Evolutionary conservation across 2,888 invertebrate species (phyloP).

Genomic region (Coecobrya sp.): DNA sequence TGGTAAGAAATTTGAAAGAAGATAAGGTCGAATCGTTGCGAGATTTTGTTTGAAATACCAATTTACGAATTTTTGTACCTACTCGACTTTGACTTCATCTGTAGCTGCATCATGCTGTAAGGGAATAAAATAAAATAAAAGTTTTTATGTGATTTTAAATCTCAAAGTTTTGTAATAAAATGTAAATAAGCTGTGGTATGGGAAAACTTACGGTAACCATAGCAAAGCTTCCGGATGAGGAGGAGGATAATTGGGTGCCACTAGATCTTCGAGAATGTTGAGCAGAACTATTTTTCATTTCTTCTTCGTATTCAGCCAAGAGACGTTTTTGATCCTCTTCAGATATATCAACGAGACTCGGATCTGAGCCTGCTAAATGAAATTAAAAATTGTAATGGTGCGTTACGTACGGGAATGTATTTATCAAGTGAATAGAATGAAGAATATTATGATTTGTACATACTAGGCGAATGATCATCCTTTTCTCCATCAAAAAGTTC

Average conservation of each 20-base stretch:
- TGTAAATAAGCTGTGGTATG: background rate
- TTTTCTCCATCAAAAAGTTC: constrained; percentile 59
- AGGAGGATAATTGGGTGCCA: constrained; percentile 86
- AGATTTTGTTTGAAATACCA: constrained; percentile 7
- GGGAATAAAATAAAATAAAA: constrained; percentile 31
- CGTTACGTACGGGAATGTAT: background rate
- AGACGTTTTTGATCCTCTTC: constrained; percentile 86
- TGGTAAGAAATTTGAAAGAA: constrained; percentile 69
- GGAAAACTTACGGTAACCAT: constrained; percentile 84
- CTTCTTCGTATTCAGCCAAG: constrained; percentile 86
- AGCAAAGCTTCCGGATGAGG: constrained; percentile 86
- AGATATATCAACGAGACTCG: constrained; percentile 85
- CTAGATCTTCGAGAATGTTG: constrained; percentile 86
- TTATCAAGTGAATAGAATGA: background rate
- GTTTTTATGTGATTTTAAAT: background rate
- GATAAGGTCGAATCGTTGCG: constrained; percentile 70
- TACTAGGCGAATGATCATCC: constrained; percentile 71
- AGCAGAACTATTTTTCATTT: constrained; percentile 85
- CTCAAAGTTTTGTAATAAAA: background rate
- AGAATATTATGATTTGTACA: background rate
- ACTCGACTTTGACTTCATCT: constrained; percentile 84
- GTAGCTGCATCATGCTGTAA: constrained; percentile 84
- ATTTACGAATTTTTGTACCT: constrained; percentile 58
- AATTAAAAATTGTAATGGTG: background rate
- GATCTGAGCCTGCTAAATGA: constrained; percentile 74